A percentile compares a stretch with the other conserved stretches of the same genome.
Conservation (phyloP, 2,888 invertebrate genomes). For the Ceramica pisi region DNA sequence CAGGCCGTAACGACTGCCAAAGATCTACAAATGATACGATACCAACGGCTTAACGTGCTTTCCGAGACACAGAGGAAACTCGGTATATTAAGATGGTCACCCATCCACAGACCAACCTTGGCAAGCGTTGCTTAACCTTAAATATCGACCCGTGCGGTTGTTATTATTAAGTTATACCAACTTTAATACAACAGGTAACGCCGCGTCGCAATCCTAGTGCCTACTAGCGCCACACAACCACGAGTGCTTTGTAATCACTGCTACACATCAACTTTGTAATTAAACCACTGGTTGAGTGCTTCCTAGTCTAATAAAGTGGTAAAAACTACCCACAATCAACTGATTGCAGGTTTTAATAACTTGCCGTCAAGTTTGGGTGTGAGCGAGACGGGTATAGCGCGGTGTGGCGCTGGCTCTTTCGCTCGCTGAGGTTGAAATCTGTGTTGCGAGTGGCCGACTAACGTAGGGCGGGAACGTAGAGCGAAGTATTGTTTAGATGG, state of each 20-base stretch:
- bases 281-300: constrained; percentile 79
- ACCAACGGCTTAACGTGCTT: too few species aligned
- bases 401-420: constrained; percentile 70
- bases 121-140: too few species aligned
- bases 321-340: constrained; percentile 85
- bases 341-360: constrained; percentile 88
- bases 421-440: constrained; percentile 80
- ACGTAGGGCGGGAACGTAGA: constrained; percentile 83
- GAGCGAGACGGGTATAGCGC: constrained; percentile 69
- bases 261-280: constrained; percentile 73
- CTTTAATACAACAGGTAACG: constrained; percentile 13
- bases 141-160: too few species aligned
- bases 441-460: constrained; percentile 82
- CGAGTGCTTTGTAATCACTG: constrained; percentile 49
- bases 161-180: too few species aligned
- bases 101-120: too few species aligned
- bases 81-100: too few species aligned
- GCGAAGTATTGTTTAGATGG: constrained; percentile 64
- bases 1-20: too few species aligned
- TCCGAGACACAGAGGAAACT: too few species aligned
- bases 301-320: constrained; percentile 82
- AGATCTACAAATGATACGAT: too few species aligned
- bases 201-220: constrained; percentile 18
- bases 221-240: constrained; percentile 41
- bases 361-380: constrained; percentile 75